Evolutionary conservation across 92 coral and sea anemone genomes (phyloP).

Genomic region (Heliopora coerulea): DNA sequence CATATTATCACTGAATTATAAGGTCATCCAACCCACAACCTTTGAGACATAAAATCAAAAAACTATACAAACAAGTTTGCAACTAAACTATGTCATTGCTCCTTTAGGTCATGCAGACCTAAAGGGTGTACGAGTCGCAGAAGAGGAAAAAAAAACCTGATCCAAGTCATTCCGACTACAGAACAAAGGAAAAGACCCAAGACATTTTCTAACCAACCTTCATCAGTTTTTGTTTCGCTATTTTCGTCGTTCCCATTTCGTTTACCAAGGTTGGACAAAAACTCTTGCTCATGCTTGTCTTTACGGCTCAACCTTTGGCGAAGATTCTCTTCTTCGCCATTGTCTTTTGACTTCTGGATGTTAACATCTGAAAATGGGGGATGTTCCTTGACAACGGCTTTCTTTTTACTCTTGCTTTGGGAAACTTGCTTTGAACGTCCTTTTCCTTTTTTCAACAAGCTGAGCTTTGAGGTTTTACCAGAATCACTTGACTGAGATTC

Average conservation of each 20-base stretch:
- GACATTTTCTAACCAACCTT: not conserved
- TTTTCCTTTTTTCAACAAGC: constrained; percentile 10
- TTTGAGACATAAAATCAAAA: too few species aligned
- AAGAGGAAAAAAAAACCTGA: too few species aligned
- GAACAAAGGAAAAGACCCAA: too few species aligned
- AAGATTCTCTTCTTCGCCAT: not conserved
- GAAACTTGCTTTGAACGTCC: not conserved
- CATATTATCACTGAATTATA: too few species aligned
- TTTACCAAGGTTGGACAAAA: not conserved
- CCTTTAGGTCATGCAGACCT: too few species aligned
- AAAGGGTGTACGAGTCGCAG: too few species aligned
- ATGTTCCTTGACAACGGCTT: not conserved
- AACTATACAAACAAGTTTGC: too few species aligned
- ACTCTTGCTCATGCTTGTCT: constrained; percentile 7
- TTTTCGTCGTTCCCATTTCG: not conserved
- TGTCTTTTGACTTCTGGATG: not conserved
- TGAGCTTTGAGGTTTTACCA: not conserved
- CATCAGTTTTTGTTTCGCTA: not conserved
- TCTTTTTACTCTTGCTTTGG: not conserved
- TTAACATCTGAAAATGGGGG: not conserved
- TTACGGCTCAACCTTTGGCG: constrained; percentile 16
- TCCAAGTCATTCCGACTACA: too few species aligned
- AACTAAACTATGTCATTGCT: too few species aligned
- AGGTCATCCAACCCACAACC: too few species aligned
- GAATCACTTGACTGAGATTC: not conserved